Base-by-base conservation (phyloP, 2,113 vertebrate species). In the Misgurnus anguillicaudatus region DNA sequence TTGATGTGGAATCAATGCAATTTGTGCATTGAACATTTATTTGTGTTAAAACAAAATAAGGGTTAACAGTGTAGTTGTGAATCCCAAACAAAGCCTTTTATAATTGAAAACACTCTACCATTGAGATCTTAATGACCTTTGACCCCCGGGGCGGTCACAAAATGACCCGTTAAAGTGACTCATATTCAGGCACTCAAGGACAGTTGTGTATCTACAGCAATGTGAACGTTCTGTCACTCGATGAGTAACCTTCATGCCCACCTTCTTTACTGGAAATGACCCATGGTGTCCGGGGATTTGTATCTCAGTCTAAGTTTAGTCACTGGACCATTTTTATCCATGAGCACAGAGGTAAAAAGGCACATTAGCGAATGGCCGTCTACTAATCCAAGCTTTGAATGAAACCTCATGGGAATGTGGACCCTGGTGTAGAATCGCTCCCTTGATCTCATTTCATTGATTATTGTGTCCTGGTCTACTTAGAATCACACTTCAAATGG, bases 361-460 rank as follows among this genome's bases (percentile, higher is more conserved):
- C 62, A 79, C 78, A 80, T 78, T 80, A 83, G 61, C 8, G 31
- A 79, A 80, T 57, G 60, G 75, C 42, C 57, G 21, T 42, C 57
- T 31, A 62, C 66, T 86, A 77, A 83, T 86, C 75, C 80, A 42
- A 57, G 75, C 78, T 80, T 83, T 81, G 76, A 82, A 66, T 81
- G 45, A 69, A 65, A 19, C 60, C 77, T 62, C 66, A 4, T n/a
- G 80, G 80, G 80, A 71, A 21, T 16, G 79, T 62, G 48, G 64
- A 73, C 63, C 41, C 76, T 69, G 48, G 66, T 81, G 76, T 81
- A 77, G 77, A 36, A 53, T 19, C 63, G 11, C 66, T 16, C 17
- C 51, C 64, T 81, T 81, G 66, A 64, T 76, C 76, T 48, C 38
- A 53, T 60, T 69, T 77, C 77, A 84, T 84, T 86, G 84, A 84